Evolutionary conservation across 2,113 vertebrate species (phyloP), one percentile per base, ranked within the genome.

Genomic region (Callipepla squamata): DNA sequence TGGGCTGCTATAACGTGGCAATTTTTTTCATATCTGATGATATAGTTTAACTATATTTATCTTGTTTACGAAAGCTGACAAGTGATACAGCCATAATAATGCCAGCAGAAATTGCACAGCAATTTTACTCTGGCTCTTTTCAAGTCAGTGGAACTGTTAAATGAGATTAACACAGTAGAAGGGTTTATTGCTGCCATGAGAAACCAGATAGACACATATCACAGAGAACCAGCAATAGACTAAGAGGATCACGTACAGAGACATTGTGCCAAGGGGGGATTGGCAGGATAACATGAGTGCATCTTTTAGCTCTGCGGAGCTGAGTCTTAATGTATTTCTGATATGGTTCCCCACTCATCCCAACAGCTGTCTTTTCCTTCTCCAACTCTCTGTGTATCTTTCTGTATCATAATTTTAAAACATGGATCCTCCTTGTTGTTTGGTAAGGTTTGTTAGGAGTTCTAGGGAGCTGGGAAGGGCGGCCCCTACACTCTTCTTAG

Each of bases 201-300:
- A 95, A 95, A 95, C 36, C 93, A 96, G 96, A 96, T 76, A 95
- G 94, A 95, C 89, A 76, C 92, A 30, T 95, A 97, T 95, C 94
- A 59, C 88, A 95, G 90, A 67, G 85, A 92, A 87, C 25, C 94
- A 87, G 92, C 7, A 38, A 73, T 40, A 89, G 86, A 90, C 77
- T 94, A 84, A 95, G 92, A 93, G 92, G 92, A 94, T 95, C 90
- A 81, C 89, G 73, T 59, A 26, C 50, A 89, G 90, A 81, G 88
- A 81, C 66, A 63, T 51, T 77, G 93, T 90, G 93, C 95, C 92
- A 95, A 67, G 69, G 42, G 82, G 69, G 80, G 36, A 62, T 90
- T 90, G 93, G 88, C 91, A 90, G 94, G 77, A 90, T 88, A 88
- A 86, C 47, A 23, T 36, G 75, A 91, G 62, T 89, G 87, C 92